Evolutionary conservation across 2,888 invertebrate species (phyloP), one percentile per base, ranked within the genome.

Genomic region (Scotopteryx bipunctaria): DNA sequence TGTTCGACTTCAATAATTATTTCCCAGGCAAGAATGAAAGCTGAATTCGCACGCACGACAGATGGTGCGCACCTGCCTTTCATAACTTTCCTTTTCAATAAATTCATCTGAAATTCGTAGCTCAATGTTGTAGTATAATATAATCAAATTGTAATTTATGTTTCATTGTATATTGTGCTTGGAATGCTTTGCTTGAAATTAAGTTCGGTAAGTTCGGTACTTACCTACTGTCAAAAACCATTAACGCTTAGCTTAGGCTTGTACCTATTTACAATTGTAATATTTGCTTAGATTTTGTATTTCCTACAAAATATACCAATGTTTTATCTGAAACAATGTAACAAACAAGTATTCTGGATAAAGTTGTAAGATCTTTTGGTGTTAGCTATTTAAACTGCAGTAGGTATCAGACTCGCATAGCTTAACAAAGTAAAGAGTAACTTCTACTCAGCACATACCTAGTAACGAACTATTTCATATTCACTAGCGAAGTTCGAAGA

Each of bases 1-100:
- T 48, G 44, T 55, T 55, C 46, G 59, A 68, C 59, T 72, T 66
- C 54, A 65, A 66, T 69, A 73, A 73, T 77, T 75, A 77, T 77
- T 72, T 67, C 66, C 66, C 67, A 54, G 63, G 59, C 60, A 69
- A 68, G 69, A 75, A 74, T 72, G 68, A 71, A 71, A 71, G 63
- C 62, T 51, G 63, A 71, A 69, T 67, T 70, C 50, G 52, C 59
- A 69, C 68, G 71, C 66, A 69, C 69, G 67, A 63, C 77, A 76
- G 74, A 67, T 76, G 61, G 53, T 57, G 47, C 61, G 57, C 81
- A 81, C 79, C 79, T 81, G 81, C 67, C 73, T 63, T 67, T 67
- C 65, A 54, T 60, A 76, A 81, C 78, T 81, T 82, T 81, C 78
- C 80, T 76, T 81, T 81, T 81, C 79, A 78, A 79, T 82, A 76